Evolutionary conservation across 2,797 vertebrate genomes (phyloP), one percentile per base, ranked within the genome.

Genomic region (Eospalax fontanierii): DNA sequence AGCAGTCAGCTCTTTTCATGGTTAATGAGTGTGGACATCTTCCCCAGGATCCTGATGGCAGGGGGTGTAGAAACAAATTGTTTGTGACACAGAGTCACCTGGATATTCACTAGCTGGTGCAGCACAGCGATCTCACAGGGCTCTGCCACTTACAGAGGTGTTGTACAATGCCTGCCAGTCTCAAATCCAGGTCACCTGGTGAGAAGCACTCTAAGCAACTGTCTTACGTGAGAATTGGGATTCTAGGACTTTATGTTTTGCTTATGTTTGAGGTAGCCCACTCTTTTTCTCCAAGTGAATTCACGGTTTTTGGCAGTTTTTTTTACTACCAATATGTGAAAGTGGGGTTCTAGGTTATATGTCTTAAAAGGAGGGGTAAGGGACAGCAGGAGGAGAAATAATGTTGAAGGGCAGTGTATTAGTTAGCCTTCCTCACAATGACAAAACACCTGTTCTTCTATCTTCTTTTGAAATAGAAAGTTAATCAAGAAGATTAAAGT

Each of bases 1-100:
- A 59, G 93, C 91, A 90, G 74, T 97, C 92, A 94, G 1, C 59
- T 87, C 24, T 50, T 81, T 95, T 95, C 90, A 91, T 74, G 46
- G 79, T 68, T 97, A 96, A 95, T 97, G 91, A 88, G 33, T 90
- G 57, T 93, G 84, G 95, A 97, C 95, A 79, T 97, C 76, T 93
- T 93, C 93, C 80, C 54, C 3, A 7, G 68, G 70, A 65, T 92
- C 75, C 87, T 82, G 65, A 91, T 93, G 82, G 66, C 63, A 82
- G 79, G 38, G 46, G 76, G 87, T 92, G 61, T 89, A 93, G 96
- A 96, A 96, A 87, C 50, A 90, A 96, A 97, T 95, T 89, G 54
- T 82, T 95, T 96, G 71, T 95, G 93, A 97, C 94, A 92, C 81
- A 83, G 54, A 96, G 46, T 68, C 92, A 40, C 26, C 12, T 50